phyloP scores from a whole-genome alignment of 2,797 vertebrate species.

The Pseudochirops corinnae region DNA sequence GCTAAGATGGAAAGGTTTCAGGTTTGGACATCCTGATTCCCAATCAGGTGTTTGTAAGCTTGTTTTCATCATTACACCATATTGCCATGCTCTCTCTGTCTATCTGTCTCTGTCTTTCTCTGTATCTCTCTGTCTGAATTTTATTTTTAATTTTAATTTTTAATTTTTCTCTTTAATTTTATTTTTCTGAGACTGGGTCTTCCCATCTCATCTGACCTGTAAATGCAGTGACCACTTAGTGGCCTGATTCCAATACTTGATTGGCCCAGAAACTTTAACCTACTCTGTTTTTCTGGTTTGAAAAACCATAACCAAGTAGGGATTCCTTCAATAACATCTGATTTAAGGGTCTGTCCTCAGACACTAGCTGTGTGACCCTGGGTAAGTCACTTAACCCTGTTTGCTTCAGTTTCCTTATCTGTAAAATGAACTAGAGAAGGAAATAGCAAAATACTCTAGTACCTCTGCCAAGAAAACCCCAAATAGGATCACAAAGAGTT shows the following conservation, averaged over 20 bases:
- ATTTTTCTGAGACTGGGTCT: neutral
- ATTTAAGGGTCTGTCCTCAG: neutral
- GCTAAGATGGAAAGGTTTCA: neutral
- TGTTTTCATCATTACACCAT: neutral
- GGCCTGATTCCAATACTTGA: neutral
- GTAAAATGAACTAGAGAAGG: neutral
- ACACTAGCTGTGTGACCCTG: neutral
- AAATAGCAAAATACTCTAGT: neutral
- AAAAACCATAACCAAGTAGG: neutral
- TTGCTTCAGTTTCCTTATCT: neutral
- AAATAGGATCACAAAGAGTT: neutral
- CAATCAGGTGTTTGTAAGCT: neutral
- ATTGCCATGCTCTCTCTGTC: neutral
- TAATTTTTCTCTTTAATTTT: neutral
- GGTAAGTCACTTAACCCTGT: neutral
- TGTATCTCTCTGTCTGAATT: neutral
- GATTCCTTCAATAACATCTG: neutral
- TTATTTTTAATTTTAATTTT: too few relatives aligned
- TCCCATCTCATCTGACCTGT: neutral
- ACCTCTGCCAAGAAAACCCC: neutral
- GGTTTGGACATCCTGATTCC: neutral
- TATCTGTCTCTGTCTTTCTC: neutral
- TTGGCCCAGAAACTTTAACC: neutral
- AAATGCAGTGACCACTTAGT: neutral
- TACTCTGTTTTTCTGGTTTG: neutral